A percentile compares a stretch with the other conserved stretches of the same genome.
phyloP scores from a whole-genome alignment of 2,113 vertebrate species.

The Macaca nemestrina region DNA sequence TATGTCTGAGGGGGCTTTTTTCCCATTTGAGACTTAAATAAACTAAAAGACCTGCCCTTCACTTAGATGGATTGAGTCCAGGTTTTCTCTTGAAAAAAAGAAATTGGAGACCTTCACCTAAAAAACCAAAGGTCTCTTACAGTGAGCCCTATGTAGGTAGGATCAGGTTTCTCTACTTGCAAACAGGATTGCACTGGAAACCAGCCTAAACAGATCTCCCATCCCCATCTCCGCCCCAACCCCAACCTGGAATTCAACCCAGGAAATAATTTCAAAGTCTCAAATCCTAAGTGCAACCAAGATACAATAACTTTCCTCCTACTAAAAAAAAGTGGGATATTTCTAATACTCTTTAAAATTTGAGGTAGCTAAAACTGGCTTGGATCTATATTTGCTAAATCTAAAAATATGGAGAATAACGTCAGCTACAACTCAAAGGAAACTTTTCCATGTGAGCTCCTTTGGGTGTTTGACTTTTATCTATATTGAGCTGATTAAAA shows the following conservation, averaged over 20 bases:
- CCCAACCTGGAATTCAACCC: conserved; percentile 45
- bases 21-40: conserved; percentile 63
- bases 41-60: conserved; percentile 58
- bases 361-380: conserved; percentile 21
- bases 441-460: background rate
- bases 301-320: background rate
- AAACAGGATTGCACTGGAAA: conserved; percentile 68
- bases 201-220: conserved; percentile 11
- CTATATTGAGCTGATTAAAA: background rate
- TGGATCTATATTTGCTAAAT: background rate
- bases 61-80: conserved; percentile 64
- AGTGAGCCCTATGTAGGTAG: conserved; percentile 43
- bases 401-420: conserved; percentile 2
- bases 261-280: conserved; percentile 49
- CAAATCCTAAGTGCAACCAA: conserved; percentile 18
- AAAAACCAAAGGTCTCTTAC: conserved; percentile 62
- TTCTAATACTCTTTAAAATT: background rate
- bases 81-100: conserved; percentile 30
- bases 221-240: background rate
- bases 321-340: background rate
- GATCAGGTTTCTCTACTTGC: conserved; percentile 67
- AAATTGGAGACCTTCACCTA: conserved; percentile 59
- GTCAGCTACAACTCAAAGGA: background rate
- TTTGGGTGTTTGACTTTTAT: background rate
- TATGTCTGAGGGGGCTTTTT: background rate